Base-by-base conservation (phyloP, 2,888 invertebrate species). In the Tenthredo mesomela region DNA sequence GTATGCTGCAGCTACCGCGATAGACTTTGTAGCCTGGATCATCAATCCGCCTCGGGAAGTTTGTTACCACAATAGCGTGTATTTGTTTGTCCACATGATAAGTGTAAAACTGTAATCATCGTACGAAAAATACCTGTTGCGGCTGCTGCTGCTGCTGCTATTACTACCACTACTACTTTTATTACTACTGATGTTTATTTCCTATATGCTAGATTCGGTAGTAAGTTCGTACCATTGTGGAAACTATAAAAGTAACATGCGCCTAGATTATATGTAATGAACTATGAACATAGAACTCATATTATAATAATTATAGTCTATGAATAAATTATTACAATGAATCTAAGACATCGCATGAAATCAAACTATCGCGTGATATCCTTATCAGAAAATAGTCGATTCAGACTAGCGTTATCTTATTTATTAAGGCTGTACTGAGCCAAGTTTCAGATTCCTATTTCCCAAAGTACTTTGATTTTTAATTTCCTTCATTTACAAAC, bases 291-390 rank as follows among this genome's bases (percentile, higher is more conserved):
- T 82, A 82, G 82, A 82, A 70, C 67, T 82, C 47, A 82, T 58
- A 43, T 47, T 80, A 40, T 82, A 25, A 82, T 67, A 47, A 82
- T 82, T 82, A 82, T 82, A 82, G 82, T 82, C 29, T 47, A 82
- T 54, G 73, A 87, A 86, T 87, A 88, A 87, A 86, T 85, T 87
- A 87, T 87, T 86, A 37, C 75, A 83, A 71, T 71, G 43, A 82
- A 82, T 47, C 77, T 50, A 33, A 21, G 18, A 50, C 43, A 37
- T 77, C 1, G 40, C 12, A 21, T 80, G 9, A 3, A 40, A 33
- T 54, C 15, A 29, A 50, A 40, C n/a, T 73, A 25, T 73, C 9
- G n/a, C 43, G 18, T 7, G n/a, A 6, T 33, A 7, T 67, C 33
- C 33, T 67, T 25, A 5, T 33, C 12, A 67, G 29, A 33, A 67